Conservation (phyloP, 2,113 vertebrate species). For the Pterocles orientalis region DNA sequence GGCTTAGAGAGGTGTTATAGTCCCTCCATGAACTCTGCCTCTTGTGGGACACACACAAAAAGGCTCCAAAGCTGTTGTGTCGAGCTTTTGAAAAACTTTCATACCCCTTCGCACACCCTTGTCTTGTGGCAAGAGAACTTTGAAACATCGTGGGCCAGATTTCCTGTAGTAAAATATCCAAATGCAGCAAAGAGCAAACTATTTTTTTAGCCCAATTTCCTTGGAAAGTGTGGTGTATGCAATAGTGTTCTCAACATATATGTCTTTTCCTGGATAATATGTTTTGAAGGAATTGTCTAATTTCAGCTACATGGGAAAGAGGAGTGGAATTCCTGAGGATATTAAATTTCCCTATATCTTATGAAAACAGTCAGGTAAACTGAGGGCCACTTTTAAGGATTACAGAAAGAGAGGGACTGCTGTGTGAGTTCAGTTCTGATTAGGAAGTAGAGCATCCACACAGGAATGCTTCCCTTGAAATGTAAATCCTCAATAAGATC, state of each 20-base stretch:
- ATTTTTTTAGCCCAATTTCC: neutral
- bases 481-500: neutral
- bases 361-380: neutral
- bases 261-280: neutral
- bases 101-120: neutral
- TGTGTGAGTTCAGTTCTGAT: neutral
- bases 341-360: neutral
- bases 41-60: too few species aligned
- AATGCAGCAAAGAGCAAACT: neutral
- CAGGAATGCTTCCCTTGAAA: neutral
- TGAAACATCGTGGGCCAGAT: neutral
- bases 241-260: neutral
- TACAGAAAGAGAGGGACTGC: neutral
- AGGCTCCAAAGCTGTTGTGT: neutral
- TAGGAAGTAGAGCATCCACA: neutral
- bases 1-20: neutral
- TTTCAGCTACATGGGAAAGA: neutral
- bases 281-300: neutral
- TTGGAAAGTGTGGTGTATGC: fast-evolving
- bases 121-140: neutral
- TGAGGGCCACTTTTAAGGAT: neutral
- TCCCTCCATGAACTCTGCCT: neutral
- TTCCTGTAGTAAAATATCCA: neutral
- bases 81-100: neutral
- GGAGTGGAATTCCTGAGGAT: neutral